Evolutionary conservation across 2,113 vertebrate genomes (phyloP), one percentile per base, ranked within the genome.

Genomic region (Limnothrissa miodon): DNA sequence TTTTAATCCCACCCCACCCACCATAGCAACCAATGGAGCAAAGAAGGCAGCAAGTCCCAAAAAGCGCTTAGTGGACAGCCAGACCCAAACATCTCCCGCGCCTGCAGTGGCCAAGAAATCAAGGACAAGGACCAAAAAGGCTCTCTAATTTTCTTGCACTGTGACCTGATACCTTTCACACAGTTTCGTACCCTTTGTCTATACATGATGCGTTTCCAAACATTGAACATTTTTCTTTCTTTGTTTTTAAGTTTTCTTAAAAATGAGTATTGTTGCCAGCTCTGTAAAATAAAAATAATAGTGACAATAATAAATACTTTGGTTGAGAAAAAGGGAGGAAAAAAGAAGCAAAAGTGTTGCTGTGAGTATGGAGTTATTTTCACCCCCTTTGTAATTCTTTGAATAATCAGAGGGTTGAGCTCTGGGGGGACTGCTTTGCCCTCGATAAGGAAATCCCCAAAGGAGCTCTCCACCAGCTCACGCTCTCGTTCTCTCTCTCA

Each of bases 261-360:
- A 45, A 78, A 62, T 79, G 39, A 82, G 85, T 53, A 80, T 81
- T 70, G 44, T 82, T 48, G 70, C 10, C 29, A 79, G 85, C 78
- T 83, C 36, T 80, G 81, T 86, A 85, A 85, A 83, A 88, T 83
- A 46, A 66, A n/a, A n/a, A n/a, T n/a, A n/a, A n/a, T n/a, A n/a
- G n/a, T n/a, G n/a, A n/a, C n/a, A n/a, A n/a, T 86, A 93, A 93
- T 93, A 93, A 94, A 89, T 87, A 86, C 66, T 79, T 39, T 25
- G 39, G n/a, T n/a, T n/a, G n/a, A n/a, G n/a, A n/a, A n/a, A n/a
- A n/a, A n/a, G n/a, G n/a, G 45, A 80, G 66, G 11, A 15, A 39
- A 53, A 45, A 80, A 78, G 79, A 84, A 81, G 78, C 79, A 74
- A 78, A 88, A 82, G 45, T 66, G 80, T 83, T 83, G 82, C 82